Evolutionary conservation across 2,113 vertebrate genomes (phyloP).

Genomic region (Toxotes jaculatrix): DNA sequence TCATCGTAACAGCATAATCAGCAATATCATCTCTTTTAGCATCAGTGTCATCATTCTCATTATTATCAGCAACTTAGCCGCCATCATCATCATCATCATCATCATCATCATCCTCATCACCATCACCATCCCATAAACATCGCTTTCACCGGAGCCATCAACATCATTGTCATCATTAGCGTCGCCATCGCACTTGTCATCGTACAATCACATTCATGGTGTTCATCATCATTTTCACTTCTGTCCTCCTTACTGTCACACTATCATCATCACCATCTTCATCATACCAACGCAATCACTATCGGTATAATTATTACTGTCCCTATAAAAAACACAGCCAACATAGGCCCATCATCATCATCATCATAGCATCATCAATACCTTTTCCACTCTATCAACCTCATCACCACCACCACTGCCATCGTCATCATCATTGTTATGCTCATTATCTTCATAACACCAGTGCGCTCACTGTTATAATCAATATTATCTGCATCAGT

Average conservation of each 20-base stretch:
- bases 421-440: too few species aligned
- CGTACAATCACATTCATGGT: background rate
- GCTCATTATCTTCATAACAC: too few species aligned
- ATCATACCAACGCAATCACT: background rate
- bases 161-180: constrained; percentile 5
- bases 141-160: background rate
- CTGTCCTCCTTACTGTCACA: background rate
- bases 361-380: background rate
- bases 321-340: background rate
- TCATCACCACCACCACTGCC: background rate
- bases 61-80: constrained; percentile 15
- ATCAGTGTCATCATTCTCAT: constrained; percentile 26
- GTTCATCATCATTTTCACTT: background rate
- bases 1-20: constrained; percentile 21
- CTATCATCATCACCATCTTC: background rate
- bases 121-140: background rate
- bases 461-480: background rate
- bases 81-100: background rate
- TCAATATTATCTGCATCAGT: background rate
- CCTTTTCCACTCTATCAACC: too few species aligned
- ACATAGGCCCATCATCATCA: background rate
- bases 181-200: background rate
- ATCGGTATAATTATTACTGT: background rate
- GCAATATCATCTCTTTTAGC: constrained; percentile 9
- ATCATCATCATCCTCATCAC: background rate